phyloP scores from a whole-genome alignment of 2,888 invertebrate species.

The Drosophila dives region DNA sequence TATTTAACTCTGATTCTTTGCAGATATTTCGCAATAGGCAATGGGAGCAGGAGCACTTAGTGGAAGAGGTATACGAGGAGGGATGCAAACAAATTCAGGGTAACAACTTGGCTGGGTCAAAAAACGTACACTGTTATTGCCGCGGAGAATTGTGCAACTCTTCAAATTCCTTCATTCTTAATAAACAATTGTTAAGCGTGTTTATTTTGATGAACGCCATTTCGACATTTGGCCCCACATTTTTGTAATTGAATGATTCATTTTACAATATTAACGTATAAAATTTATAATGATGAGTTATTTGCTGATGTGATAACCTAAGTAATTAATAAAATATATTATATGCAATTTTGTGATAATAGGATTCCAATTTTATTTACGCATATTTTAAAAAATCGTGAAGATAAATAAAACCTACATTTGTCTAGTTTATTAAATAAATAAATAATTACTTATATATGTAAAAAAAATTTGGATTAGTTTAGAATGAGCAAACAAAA shows the following conservation, averaged over 20 bases:
- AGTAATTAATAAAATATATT: conserved; percentile 19
- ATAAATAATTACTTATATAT: not conserved
- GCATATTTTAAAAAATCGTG: not conserved
- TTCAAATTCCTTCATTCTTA: conserved; percentile 65
- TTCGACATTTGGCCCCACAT: conserved; percentile 7
- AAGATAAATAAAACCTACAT: not conserved
- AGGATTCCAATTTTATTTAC: conserved; percentile 8
- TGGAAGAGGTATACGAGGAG: conserved; percentile 90
- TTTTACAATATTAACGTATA: conserved; percentile 4
- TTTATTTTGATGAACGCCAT: conserved; percentile 59
- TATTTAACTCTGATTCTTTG: conserved; percentile 51
- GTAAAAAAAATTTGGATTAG: not conserved
- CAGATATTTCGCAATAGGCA: conserved; percentile 87
- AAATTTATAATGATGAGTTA: conserved; percentile 3
- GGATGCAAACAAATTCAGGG: conserved; percentile 89
- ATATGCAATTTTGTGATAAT: conserved; percentile 24
- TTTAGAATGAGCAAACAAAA: too few relatives aligned
- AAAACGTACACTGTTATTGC: conserved; percentile 89
- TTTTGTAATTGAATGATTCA: conserved; percentile 5
- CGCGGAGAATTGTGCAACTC: conserved; percentile 90
- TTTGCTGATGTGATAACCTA: conserved; percentile 34
- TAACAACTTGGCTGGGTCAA: conserved; percentile 85
- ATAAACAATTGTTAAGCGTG: conserved; percentile 87
- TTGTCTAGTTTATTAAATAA: not conserved
- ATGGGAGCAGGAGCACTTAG: conserved; percentile 88